Evolutionary conservation across 2,113 vertebrate genomes (phyloP), one percentile per base, ranked within the genome.

Genomic region (Callaeas wilsoni): DNA sequence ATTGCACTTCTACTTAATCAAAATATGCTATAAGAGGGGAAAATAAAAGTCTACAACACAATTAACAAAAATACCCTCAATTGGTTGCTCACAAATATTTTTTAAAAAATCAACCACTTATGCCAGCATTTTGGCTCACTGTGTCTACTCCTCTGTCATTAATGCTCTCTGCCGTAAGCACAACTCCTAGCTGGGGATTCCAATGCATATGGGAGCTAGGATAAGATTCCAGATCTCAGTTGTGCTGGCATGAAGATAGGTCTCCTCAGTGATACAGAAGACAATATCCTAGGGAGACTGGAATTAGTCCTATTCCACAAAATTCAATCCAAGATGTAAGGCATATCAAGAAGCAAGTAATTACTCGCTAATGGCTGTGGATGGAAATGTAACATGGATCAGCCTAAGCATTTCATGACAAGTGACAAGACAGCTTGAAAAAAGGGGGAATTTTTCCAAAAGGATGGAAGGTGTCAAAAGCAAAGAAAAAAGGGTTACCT

Each of bases 401-500:
- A 73, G 83, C 80, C 89, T 95, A 96, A 95, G 75, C 86, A 91
- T 93, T 93, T 96, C 56, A 94, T 92, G 90, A 96, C 86, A 95
- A 68, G 37, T 85, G 94, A 85, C 82, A 89, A 89, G 55, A 94
- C 80, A 69, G 65, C 60, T 63, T 49, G 50, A 84, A 84, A 87
- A 90, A 92, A 71, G 15, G 73, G 88, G 47, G 13, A 42, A 73
- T 85, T 96, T 96, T 95, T 84, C 92, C 62, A 92, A 84, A 93
- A 77, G 75, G 73, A 94, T 87, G 88, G 91, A 97, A 97, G 44
- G 55, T 44, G 84, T 94, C 94, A 96, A 97, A 69, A 96, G 94
- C 78, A 96, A 89, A 83, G 93, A 95, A 97, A 97, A 97, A 94
- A 96, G 74, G 92, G 92, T 98, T 99, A 99, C 99, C 99, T 99